These are phyloP conservation scores for Cydia strobilella DNA, from an alignment of 1,140 invertebrate genomes.

Conservation along the genomic window DNA sequence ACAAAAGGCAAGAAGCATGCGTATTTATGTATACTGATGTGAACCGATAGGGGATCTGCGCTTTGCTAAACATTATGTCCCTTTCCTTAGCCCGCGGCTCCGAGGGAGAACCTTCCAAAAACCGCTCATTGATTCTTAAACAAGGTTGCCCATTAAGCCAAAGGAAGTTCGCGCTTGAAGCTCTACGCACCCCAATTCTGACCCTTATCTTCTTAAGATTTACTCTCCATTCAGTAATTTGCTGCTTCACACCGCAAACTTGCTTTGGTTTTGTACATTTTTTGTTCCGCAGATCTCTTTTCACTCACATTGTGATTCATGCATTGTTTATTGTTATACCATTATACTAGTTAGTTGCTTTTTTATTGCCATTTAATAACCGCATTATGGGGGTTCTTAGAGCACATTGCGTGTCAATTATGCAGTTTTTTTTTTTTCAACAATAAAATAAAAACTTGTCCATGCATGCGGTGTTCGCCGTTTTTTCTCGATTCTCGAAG, in stretches of 20 bases:
- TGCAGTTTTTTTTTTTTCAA: not conserved
- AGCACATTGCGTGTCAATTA: slow-evolving; percentile 30
- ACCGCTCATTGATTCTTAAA: slow-evolving; percentile 38
- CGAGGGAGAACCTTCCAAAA: slow-evolving; percentile 35
- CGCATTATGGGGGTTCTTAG: slow-evolving; percentile 33
- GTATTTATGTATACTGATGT: slow-evolving; percentile 58
- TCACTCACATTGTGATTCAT: slow-evolving; percentile 48
- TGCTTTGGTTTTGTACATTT: slow-evolving; percentile 32
- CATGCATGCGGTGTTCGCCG: slow-evolving; percentile 18
- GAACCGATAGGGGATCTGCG: slow-evolving; percentile 65
- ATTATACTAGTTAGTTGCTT: slow-evolving; percentile 40
- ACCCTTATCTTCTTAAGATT: slow-evolving; percentile 10
- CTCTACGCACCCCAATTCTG: slow-evolving; percentile 26
- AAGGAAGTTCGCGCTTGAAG: slow-evolving; percentile 31
- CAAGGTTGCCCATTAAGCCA: slow-evolving; percentile 33
- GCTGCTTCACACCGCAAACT: slow-evolving; percentile 31
- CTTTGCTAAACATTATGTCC: slow-evolving; percentile 42
- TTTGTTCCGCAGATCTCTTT: slow-evolving; percentile 54
- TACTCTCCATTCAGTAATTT: slow-evolving; percentile 6
- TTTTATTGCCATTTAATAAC: slow-evolving; percentile 41
- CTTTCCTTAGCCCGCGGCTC: slow-evolving; percentile 34
- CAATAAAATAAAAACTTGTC: slow-evolving; percentile 13
- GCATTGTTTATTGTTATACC: slow-evolving; percentile 40
- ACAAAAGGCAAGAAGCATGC: slow-evolving; percentile 84
- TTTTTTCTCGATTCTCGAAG: not conserved